These are phyloP conservation scores for Chaenogobius annularis DNA, from an alignment of 2,113 vertebrate species.

Conservation along the genomic window DNA sequence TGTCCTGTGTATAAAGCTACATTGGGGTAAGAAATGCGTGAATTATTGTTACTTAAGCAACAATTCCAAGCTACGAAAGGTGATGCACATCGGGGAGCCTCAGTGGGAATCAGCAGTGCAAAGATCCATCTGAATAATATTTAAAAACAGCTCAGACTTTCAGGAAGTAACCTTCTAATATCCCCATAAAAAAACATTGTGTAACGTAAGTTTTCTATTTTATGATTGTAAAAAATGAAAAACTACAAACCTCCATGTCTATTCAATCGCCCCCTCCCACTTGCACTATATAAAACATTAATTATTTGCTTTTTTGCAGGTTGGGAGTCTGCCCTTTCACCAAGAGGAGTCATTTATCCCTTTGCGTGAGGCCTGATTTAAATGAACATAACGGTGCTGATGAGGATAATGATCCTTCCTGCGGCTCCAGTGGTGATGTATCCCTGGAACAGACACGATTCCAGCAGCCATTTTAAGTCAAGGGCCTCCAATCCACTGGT, in stretches of 20 bases:
- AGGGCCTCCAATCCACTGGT: conserved; percentile 24
- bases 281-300: conserved; percentile 55
- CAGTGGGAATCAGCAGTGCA: conserved; percentile 21
- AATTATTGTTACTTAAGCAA: not conserved
- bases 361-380: conserved; percentile 51
- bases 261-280: conserved; percentile 17
- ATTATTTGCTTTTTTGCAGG: conserved; percentile 73
- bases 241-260: conserved; percentile 6
- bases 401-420: conserved; percentile 26
- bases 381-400: conserved; percentile 20
- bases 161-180: not conserved
- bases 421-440: conserved; percentile 13
- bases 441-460: not conserved
- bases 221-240: conserved; percentile 26
- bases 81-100: conserved; percentile 26
- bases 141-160: conserved; percentile 2
- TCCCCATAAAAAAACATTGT: not conserved
- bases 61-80: not conserved
- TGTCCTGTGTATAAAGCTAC: too few species aligned
- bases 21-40: too few species aligned
- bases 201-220: conserved; percentile 1
- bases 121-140: not conserved
- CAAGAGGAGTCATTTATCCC: conserved; percentile 59
- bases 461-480: not conserved
- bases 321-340: conserved; percentile 68